Base-by-base conservation (phyloP, 1,140 invertebrate species). In the Oryctes rhinoceros region DNA sequence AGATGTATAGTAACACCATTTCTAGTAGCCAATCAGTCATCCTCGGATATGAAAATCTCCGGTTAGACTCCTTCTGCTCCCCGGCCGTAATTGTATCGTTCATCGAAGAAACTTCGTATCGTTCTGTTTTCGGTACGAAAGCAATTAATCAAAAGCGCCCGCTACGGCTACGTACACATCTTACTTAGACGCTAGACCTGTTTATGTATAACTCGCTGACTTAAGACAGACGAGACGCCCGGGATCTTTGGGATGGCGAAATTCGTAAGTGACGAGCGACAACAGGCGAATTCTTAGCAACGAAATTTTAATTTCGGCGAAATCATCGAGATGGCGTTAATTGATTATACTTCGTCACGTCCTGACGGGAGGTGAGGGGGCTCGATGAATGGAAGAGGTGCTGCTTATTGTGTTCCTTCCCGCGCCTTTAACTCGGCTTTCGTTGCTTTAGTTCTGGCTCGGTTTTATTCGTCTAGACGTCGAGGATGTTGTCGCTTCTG, bases 291-390 rank as follows among this genome's bases (percentile, higher is more conserved):
- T 44, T 44, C 5, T 44, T 44, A 10, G 39, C 39, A 44, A 44
- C 39, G 39, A 44, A 15, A 53, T 53, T 53, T 53, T 53, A 53
- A 53, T 53, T 53, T 53, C 49, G 49, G 13, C 13, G n/a, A 48
- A 9, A 48, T 48, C 47, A 48, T 48, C 47, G 47, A 15, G 49
- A 15, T 53, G 49, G 49, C 49, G 49, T 53, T 53, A 53, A 53
- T 53, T 53, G 49, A 53, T 53, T 53, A 53, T 53, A 53, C 49
- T 53, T 53, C 49, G 49, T 53, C 49, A 53, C 49, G 49, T 53
- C 13, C n/a, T 18, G n/a, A 18, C 49, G 49, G n/a, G 24, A 30
- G 24, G 24, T 30, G 24, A 30, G 9, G 7, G 3, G 13, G 13
- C 1, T 53, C n/a, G 49, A 11, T 15, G 49, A 53, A 18, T 53